Percentiles rank a stretch among this genome's conserved stretches.
These are phyloP conservation scores for Malaclemys terrapin DNA, from an alignment of 2,113 vertebrate species.

Conservation along the genomic window DNA sequence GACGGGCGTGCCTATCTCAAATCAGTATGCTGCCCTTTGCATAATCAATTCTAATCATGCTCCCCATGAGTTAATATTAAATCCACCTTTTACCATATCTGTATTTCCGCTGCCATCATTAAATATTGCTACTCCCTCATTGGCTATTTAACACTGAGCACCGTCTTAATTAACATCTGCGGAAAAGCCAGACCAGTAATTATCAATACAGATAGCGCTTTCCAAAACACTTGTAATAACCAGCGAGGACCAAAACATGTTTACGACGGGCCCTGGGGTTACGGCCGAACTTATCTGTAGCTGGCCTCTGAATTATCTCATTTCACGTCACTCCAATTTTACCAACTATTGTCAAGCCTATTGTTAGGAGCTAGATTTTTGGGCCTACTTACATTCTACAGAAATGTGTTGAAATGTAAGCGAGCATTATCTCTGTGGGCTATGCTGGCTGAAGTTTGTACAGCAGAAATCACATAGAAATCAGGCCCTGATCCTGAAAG, in stretches of 20 bases:
- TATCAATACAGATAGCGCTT: background rate
- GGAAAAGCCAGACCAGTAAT: background rate
- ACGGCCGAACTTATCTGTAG: background rate
- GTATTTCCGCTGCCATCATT: background rate
- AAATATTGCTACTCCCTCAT: background rate
- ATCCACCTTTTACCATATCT: background rate
- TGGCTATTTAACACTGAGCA: background rate
- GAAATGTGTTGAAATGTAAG: too few species aligned
- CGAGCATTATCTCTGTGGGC: background rate
- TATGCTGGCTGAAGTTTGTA: background rate
- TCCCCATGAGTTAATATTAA: background rate
- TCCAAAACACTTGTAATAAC: background rate
- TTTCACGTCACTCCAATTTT: background rate
- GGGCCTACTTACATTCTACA: too few species aligned
- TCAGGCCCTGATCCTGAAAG: background rate
- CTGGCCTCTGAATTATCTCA: background rate
- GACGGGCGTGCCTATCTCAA: too few species aligned
- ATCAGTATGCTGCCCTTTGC: background rate
- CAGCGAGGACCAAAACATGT: too few species aligned
- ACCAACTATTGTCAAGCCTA: background rate
- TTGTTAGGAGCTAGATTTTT: background rate
- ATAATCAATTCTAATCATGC: background rate
- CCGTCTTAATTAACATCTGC: background rate
- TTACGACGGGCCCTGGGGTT: background rate
- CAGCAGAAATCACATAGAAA: background rate